phyloP scores from a whole-genome alignment of 1,140 invertebrate genomes.

The Drosophila tropicalis region DNA sequence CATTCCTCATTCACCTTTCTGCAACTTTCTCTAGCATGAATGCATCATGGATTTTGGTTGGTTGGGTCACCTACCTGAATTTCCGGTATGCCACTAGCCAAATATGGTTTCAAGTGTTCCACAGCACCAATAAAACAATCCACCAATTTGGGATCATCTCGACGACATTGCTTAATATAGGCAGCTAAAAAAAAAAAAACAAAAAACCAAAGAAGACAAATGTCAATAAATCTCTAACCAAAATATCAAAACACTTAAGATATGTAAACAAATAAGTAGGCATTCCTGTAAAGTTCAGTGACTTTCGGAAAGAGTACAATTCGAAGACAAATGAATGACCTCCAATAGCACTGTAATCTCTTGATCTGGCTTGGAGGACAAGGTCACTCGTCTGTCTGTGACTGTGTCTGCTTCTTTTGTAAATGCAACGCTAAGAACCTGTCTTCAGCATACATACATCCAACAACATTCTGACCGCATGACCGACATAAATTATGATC shows the following conservation, averaged over 20 bases:
- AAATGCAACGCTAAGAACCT: conserved; percentile 49
- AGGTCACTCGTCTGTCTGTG: conserved; percentile 26
- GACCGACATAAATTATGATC: conserved; percentile 35
- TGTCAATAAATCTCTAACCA: conserved; percentile 1
- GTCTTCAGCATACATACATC: conserved; percentile 20
- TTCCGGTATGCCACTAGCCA: conserved; percentile 88
- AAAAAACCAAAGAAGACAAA: neutral
- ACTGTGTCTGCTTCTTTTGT: neutral
- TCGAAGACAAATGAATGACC: conserved; percentile 21
- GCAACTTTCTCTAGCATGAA: conserved; percentile 54
- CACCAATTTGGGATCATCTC: conserved; percentile 86
- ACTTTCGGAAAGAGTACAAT: conserved; percentile 33
- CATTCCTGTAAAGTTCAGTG: conserved; percentile 64
- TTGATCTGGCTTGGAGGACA: conserved; percentile 36
- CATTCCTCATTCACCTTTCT: conserved; percentile 42
- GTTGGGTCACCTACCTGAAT: conserved; percentile 84
- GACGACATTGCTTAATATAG: conserved; percentile 88
- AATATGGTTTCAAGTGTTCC: conserved; percentile 87
- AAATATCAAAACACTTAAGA: conserved; percentile 30
- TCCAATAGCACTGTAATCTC: conserved; percentile 18
- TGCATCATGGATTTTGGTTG: neutral
- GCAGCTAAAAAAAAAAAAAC: conserved; percentile 84
- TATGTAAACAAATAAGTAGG: conserved; percentile 40
- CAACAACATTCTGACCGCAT: conserved; percentile 48
- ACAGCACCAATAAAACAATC: conserved; percentile 86